Base-by-base conservation (phyloP, 2,113 vertebrate genomes). In the Camelus bactrianus region DNA sequence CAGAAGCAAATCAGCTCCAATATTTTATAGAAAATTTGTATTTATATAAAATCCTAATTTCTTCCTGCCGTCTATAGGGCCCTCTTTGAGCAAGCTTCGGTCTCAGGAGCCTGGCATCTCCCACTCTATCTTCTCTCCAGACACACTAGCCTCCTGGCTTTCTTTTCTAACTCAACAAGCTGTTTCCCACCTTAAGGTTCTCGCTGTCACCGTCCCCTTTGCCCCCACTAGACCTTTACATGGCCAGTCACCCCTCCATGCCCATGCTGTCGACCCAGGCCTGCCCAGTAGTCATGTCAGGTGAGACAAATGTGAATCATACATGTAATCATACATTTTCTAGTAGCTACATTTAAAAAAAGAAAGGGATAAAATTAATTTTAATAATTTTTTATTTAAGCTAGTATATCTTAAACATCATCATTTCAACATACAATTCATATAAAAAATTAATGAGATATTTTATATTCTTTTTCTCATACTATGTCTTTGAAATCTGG, bases 1-100 rank as follows among this genome's bases (percentile, higher is more conserved):
- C 42, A 82, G 94, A 81, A 92, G 52, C 35, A 87, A 81, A 89
- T 89, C 69, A 92, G 28, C 35, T 93, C 30, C 24, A 42, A 52
- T 62, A 73, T 64, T 80, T 93, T 76, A 75, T 50, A 60, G 56
- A 87, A 82, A 93, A 52, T 56, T 50, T 42, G 11, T 87, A 20
- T 92, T 81, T 91, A 32, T 82, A 60, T 90, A 48, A 76, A 87
- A 96, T 48, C 35, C 8, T 42, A 88, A 70, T 42, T 86, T 86
- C 72, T 77, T 64, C 15, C 35, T 83, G 17, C 60, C 24, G 50
- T n/a, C 48, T 56, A 2, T 28, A 62, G 64, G 86, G 70, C 13
- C 60, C 22, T 60, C 3, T 6, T 8, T 26, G 8, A 85, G 22
- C 42, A 65, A 64, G 67, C 14, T 30, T 56, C 56, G 4, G 15